A percentile compares a stretch with the other conserved stretches of the same genome.
These are phyloP conservation scores for Camponotus fellah DNA, from an alignment of 2,888 invertebrate species.

Conservation along the genomic window DNA sequence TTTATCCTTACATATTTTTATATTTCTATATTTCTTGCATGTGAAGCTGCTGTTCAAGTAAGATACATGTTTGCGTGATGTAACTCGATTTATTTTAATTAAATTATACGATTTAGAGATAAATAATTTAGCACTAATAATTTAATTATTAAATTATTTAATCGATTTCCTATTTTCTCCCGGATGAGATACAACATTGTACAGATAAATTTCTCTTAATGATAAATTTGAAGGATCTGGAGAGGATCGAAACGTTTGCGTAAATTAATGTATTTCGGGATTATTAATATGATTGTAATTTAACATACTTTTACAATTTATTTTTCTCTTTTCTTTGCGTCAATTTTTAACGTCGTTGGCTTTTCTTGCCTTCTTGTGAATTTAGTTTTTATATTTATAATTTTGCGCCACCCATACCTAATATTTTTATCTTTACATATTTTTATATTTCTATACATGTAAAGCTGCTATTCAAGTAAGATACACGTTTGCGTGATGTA, in stretches of 20 bases:
- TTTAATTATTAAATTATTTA: background rate
- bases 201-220: background rate
- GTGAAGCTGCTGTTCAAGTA: background rate
- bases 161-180: background rate
- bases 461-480: background rate
- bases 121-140: background rate
- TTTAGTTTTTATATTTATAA: no score
- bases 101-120: background rate
- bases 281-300: no score
- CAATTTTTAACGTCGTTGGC: no score
- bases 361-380: no score
- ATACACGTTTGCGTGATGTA: conserved; percentile 4
- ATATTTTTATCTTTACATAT: no score
- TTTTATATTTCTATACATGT: background rate
- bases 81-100: background rate
- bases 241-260: no score
- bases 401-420: no score
- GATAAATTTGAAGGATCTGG: no score
- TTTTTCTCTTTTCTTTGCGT: no score
- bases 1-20: no score
- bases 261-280: no score
- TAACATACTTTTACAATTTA: no score
- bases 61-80: conserved; percentile 7
- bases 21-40: background rate
- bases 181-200: background rate